Conservation (phyloP, 2,797 vertebrate species). For the Cirrhinus mrigala region DNA sequence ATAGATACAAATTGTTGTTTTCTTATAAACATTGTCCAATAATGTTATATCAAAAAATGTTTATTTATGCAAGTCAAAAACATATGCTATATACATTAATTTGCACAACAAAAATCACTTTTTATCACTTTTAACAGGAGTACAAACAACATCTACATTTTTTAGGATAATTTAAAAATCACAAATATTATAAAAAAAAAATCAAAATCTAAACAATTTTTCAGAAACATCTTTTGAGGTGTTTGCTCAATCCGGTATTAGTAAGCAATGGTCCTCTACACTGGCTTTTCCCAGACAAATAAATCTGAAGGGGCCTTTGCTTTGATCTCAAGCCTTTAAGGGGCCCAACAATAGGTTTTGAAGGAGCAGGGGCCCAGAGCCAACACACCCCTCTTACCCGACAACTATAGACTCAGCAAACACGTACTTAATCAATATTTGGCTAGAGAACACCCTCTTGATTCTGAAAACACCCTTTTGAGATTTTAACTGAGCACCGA, state of each 20-base stretch:
- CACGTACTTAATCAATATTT: constrained; percentile 99
- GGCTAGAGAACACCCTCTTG: constrained; percentile 88
- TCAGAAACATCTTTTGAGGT: not conserved
- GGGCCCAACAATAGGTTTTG: constrained; percentile 88
- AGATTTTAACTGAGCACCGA: constrained; percentile 94
- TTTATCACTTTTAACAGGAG: not conserved
- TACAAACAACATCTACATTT: not conserved
- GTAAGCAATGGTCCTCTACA: constrained; percentile 68
- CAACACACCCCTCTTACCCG: constrained; percentile 85
- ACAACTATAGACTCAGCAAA: constrained; percentile 95
- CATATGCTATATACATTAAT: not conserved
- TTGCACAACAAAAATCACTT: not conserved
- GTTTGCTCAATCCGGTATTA: constrained; percentile 19
- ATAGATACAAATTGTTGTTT: not conserved
- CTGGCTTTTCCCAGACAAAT: constrained; percentile 93
- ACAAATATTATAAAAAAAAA: too few relatives aligned
- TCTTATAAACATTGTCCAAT: not conserved
- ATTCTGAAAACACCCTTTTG: constrained; percentile 93
- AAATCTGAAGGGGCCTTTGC: constrained; percentile 92
- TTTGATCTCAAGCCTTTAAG: constrained; percentile 97
- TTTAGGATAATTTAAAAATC: not conserved
- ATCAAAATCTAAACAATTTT: not conserved
- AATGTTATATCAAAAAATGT: not conserved
- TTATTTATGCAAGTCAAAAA: not conserved
- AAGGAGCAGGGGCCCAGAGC: constrained; percentile 87